Conservation (phyloP, 2,888 invertebrate genomes). For the Metellina segmentata region DNA sequence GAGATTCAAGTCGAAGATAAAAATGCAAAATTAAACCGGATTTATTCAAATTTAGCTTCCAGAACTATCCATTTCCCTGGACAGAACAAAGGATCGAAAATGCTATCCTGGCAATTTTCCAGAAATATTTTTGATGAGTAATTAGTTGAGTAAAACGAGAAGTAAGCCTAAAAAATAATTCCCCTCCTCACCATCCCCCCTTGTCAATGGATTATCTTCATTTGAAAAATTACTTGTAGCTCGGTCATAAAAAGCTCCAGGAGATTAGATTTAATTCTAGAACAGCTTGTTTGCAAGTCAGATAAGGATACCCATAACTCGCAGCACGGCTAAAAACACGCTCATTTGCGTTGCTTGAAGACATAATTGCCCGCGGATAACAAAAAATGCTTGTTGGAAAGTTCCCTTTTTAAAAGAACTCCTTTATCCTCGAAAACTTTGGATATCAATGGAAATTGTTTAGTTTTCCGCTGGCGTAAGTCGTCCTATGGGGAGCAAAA, state of each 20-base stretch:
- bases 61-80: not conserved
- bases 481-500: not conserved
- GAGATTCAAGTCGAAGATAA: not conserved
- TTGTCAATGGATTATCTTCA: constrained; percentile 66
- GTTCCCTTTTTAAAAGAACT: constrained; percentile 12
- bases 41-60: not conserved
- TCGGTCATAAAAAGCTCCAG: constrained; percentile 51
- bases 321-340: constrained; percentile 31
- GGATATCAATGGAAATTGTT: constrained; percentile 32
- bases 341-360: constrained; percentile 48
- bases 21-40: not conserved
- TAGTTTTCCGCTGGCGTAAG: not conserved
- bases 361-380: constrained; percentile 16
- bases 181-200: not conserved
- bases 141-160: constrained; percentile 36
- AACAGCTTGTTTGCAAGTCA: constrained; percentile 70
- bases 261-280: constrained; percentile 72
- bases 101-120: constrained; percentile 51
- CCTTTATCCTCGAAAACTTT: constrained; percentile 31
- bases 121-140: constrained; percentile 39
- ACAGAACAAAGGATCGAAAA: not conserved
- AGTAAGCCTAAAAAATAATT: constrained; percentile 26
- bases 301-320: constrained; percentile 35
- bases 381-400: constrained; percentile 4
- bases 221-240: constrained; percentile 63